Evolutionary conservation across 2,113 vertebrate genomes (phyloP), one percentile per base, ranked within the genome.

Genomic region (Syrmaticus mikado): DNA sequence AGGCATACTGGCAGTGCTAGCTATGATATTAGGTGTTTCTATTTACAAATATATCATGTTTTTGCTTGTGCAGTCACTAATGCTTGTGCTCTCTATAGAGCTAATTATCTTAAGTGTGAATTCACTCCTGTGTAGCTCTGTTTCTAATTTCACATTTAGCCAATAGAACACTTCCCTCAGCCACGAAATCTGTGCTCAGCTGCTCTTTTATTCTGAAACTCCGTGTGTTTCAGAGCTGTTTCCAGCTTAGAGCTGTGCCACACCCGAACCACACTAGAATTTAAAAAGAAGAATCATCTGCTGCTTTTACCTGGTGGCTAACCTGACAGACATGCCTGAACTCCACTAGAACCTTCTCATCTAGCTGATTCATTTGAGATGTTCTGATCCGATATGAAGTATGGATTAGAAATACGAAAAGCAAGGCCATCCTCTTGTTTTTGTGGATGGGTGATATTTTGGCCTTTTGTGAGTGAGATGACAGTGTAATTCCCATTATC

Each of bases 11-110:
- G 19, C 28, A 62, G 28, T 36, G 32, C 27, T 90, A 58, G 25
- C 67, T 81, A 21, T 48, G 28, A 14, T 40, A 62, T 32, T 22
- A 43, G 21, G 3, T 41, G 5, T 60, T 78, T 67, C 36, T 87
- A 10, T 43, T 89, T 84, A n/a, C 12, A 11, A 19, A 2, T 73
- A 36, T 24, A 60, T 41, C 0, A 0, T 30, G 32, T 14, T 79
- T 84, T 65, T 68, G 32, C 40, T 32, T 66, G 13, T 53, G 17
- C 21, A 50, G 40, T 32, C 17, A n/a, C 11, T 66, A 22, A 8
- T n/a, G 28, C 38, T 57, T 64, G 11, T 60, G 16, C 53, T 79
- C 25, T 85, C 62, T 14, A 7, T 4, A 68, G 52, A 60, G 61
- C 45, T 65, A 20, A 76, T 93, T 83, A 66, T 48, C 22, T 80